These are phyloP conservation scores for Seriola quinqueradiata DNA, from an alignment of 2,113 vertebrate species.

Conservation along the genomic window DNA sequence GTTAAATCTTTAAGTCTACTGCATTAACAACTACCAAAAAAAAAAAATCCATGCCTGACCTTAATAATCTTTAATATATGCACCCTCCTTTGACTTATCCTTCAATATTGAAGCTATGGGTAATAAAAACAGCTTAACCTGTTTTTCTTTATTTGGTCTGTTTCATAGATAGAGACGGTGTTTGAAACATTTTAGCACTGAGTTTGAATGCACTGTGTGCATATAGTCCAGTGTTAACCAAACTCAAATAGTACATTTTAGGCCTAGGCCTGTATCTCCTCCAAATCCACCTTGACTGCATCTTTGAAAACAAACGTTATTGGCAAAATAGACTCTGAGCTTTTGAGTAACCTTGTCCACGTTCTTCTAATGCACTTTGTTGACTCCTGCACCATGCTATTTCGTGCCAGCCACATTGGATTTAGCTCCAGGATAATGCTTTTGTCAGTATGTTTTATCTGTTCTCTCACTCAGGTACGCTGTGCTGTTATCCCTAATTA, in stretches of 20 bases:
- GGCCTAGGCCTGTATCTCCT: conserved; percentile 5
- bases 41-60: not conserved
- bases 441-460: conserved; percentile 82
- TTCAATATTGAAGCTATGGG: not conserved
- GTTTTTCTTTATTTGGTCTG: not conserved
- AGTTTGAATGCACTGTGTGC: not conserved
- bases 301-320: conserved; percentile 64
- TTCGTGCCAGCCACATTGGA: conserved; percentile 76
- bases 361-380: conserved; percentile 63
- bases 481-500: conserved; percentile 79
- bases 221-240: not conserved
- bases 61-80: not conserved
- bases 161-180: not conserved
- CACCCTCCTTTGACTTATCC: not conserved
- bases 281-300: conserved; percentile 55
- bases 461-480: conserved; percentile 74
- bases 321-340: conserved; percentile 51
- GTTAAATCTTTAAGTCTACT: not conserved
- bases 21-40: not conserved
- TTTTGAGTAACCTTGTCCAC: conserved; percentile 75
- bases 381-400: conserved; percentile 69
- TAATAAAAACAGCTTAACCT: not conserved
- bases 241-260: conserved; percentile 6
- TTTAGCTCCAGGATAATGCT: conserved; percentile 75
- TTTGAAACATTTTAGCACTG: not conserved